Evolutionary conservation across 1,140 invertebrate genomes (phyloP).

Genomic region (Drosophila pseudoobscura): DNA sequence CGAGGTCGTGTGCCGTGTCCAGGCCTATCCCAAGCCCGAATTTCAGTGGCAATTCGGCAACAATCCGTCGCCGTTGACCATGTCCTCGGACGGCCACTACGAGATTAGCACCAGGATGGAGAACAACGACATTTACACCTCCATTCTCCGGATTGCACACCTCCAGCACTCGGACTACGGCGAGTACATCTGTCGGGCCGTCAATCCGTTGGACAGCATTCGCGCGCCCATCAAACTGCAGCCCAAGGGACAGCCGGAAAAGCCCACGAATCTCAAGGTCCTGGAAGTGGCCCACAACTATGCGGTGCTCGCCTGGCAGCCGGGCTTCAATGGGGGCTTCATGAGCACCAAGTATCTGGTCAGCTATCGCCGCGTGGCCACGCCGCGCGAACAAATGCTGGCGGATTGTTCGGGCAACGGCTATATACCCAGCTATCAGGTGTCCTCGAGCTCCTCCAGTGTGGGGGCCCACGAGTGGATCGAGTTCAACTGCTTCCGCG

Average conservation of each 20-base stretch:
- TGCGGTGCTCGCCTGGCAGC: slow-evolving; percentile 91
- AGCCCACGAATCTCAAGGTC: slow-evolving; percentile 88
- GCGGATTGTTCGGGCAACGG: slow-evolving; percentile 85
- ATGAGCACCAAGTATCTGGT: slow-evolving; percentile 93
- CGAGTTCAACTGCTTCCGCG: slow-evolving; percentile 92
- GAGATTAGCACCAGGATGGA: slow-evolving; percentile 91
- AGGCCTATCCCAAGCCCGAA: slow-evolving; percentile 95
- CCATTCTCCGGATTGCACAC: slow-evolving; percentile 89
- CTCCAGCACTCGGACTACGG: slow-evolving; percentile 93
- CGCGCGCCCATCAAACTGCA: slow-evolving; percentile 91
- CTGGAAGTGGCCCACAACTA: slow-evolving; percentile 89
- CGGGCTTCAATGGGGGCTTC: slow-evolving; percentile 94
- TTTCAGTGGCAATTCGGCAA: slow-evolving; percentile 95
- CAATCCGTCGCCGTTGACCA: slow-evolving; percentile 88
- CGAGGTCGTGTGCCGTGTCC: slow-evolving; percentile 93
- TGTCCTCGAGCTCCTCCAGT: slow-evolving; percentile 60
- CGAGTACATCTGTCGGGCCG: slow-evolving; percentile 93
- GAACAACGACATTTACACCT: slow-evolving; percentile 93
- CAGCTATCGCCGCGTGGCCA: slow-evolving; percentile 87
- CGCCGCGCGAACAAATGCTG: slow-evolving; percentile 85
- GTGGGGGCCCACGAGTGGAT: slow-evolving; percentile 87
- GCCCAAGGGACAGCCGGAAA: slow-evolving; percentile 91
- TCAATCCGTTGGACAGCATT: slow-evolving; percentile 90
- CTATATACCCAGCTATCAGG: slow-evolving; percentile 51
- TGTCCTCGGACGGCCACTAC: slow-evolving; percentile 92